Conservation (phyloP, 2,797 vertebrate genomes). For the Eutrigla gurnardus region DNA sequence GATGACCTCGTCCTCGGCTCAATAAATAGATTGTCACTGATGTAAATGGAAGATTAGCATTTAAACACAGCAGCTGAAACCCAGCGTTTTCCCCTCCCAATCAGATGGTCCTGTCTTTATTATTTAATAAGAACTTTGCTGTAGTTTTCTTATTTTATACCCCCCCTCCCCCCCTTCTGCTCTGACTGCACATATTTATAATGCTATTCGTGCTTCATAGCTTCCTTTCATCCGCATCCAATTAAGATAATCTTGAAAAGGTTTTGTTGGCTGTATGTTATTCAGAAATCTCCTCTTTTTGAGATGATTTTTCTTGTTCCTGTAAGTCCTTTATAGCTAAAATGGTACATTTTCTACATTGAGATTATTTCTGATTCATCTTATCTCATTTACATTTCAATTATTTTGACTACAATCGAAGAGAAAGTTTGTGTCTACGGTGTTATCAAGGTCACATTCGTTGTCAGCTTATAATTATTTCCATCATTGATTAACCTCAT, state of each 20-base stretch:
- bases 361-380: constrained; percentile 4
- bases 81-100: not conserved
- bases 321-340: not conserved
- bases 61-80: constrained; percentile 45
- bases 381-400: constrained; percentile 24
- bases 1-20: constrained; percentile 44
- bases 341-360: not conserved
- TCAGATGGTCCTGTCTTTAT: constrained; percentile 19
- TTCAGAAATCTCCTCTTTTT: not conserved
- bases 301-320: not conserved
- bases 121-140: constrained; percentile 20
- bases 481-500: not conserved
- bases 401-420: constrained; percentile 11
- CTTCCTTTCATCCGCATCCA: constrained; percentile 28
- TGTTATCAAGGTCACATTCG: constrained; percentile 2
- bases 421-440: not conserved
- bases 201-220: constrained; percentile 7
- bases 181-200: not conserved
- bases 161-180: not conserved
- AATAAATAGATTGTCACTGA: constrained; percentile 61
- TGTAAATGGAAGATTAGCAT: constrained; percentile 42
- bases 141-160: constrained; percentile 6
- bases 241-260: constrained; percentile 17
- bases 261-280: not conserved
- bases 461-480: constrained; percentile 10